Evolutionary conservation across 2,113 vertebrate genomes (phyloP).

Genomic region (Apteryx owenii): DNA sequence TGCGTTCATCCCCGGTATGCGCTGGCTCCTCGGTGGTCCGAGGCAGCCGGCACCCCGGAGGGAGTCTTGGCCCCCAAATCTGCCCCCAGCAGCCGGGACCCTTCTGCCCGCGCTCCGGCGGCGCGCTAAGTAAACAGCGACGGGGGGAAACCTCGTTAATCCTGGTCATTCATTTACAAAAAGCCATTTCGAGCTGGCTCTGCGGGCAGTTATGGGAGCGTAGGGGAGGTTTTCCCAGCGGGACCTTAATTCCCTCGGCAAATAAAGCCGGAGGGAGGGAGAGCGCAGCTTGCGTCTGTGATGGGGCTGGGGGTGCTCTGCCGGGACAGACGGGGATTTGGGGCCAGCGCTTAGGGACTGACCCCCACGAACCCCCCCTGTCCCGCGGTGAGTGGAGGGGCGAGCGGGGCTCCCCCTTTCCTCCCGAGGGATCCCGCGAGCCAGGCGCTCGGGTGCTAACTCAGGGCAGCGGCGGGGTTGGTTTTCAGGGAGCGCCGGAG

Average conservation of each 20-base stretch:
- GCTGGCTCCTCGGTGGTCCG: not conserved
- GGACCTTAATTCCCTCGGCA: conserved; percentile 39
- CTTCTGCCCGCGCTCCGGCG: not conserved
- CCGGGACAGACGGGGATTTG: not conserved
- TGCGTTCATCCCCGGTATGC: not conserved
- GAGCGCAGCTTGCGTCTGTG: not conserved
- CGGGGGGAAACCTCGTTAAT: conserved; percentile 1
- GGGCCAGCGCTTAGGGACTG: not conserved
- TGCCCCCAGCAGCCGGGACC: not conserved
- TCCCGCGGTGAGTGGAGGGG: too few relatives aligned
- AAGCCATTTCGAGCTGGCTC: conserved; percentile 19
- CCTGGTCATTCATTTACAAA: conserved; percentile 40
- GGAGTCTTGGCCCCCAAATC: not conserved
- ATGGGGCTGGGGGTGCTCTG: not conserved
- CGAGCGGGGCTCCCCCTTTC: too few relatives aligned
- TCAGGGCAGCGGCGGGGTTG: accelerated
- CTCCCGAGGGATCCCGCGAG: too few relatives aligned
- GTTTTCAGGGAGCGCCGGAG: not conserved
- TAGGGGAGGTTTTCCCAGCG: conserved; percentile 47
- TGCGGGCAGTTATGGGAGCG: conserved; percentile 24
- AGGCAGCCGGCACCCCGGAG: not conserved
- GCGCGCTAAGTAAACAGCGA: not conserved
- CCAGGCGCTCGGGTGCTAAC: not conserved
- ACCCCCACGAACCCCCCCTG: not conserved
- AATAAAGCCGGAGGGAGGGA: not conserved